Evolutionary conservation across 2,797 vertebrate genomes (phyloP).

Genomic region (Masticophis lateralis): DNA sequence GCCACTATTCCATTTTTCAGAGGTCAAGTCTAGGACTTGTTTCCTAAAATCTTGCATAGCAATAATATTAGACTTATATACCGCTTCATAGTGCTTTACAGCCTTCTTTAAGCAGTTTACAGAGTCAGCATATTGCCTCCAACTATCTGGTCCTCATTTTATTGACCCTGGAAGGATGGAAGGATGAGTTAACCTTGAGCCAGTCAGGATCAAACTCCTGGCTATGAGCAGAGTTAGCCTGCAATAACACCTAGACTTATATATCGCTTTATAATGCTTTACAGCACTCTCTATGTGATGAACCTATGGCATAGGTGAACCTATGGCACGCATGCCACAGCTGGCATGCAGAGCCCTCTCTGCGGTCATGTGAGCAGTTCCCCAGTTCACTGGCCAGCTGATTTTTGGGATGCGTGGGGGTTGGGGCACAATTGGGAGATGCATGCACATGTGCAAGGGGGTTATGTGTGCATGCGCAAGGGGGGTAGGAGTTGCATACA

Average conservation of each 20-base stretch:
- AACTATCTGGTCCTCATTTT: background rate
- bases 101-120: background rate
- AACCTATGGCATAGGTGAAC: no score
- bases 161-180: background rate
- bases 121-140: background rate
- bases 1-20: background rate
- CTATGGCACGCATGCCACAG: no score
- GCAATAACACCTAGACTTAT: background rate
- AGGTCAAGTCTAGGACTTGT: background rate
- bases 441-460: no score
- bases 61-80: background rate
- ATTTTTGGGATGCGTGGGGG: no score
- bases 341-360: no score
- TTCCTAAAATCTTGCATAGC: background rate
- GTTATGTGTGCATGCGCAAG: no score
- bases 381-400: no score
- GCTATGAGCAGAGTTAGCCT: background rate
- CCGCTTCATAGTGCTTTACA: background rate
- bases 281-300: no score
- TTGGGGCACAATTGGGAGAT: no score
- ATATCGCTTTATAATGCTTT: no score
- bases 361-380: no score
- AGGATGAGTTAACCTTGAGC: background rate
- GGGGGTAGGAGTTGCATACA: no score
- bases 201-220: background rate